Percentiles rank a stretch among this genome's conserved stretches.
Evolutionary conservation across 2,888 invertebrate species (phyloP).

Genomic region (Thysanoteuthis rhombus): DNA sequence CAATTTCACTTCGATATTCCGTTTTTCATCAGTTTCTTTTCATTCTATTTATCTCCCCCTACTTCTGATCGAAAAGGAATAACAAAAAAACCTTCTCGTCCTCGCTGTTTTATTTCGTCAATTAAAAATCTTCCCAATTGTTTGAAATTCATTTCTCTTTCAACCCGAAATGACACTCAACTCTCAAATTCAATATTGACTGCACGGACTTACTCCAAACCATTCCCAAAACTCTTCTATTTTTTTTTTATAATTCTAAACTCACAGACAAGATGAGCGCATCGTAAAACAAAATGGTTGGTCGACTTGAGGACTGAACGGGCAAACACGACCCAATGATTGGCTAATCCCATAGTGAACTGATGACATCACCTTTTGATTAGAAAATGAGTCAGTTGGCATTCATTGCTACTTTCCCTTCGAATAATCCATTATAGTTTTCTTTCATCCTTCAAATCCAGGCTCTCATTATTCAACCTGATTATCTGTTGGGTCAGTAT

Average conservation of each 20-base stretch:
- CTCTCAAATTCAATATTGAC: background rate
- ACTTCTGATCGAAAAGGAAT: background rate
- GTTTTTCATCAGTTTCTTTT: background rate
- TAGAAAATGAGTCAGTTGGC: background rate
- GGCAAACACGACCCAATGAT: background rate
- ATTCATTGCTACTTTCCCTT: background rate
- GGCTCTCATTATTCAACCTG: background rate
- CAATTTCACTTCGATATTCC: background rate
- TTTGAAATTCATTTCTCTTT: background rate
- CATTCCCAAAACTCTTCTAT: background rate
- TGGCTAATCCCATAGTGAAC: background rate
- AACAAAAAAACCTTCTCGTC: background rate
- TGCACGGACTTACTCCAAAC: background rate
- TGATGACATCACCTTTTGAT: background rate
- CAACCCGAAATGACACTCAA: background rate
- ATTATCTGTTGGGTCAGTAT: background rate
- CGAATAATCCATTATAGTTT: background rate
- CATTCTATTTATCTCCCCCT: background rate
- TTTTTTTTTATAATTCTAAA: background rate
- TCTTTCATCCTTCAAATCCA: background rate
- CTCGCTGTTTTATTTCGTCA: background rate
- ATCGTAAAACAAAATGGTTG: background rate
- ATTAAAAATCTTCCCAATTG: background rate
- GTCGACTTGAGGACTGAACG: background rate
- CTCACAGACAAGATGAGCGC: background rate